A percentile compares a stretch with the other conserved stretches of the same genome.
These are phyloP conservation scores for Argyresthia albistria DNA, from an alignment of 2,888 invertebrate genomes.

Conservation along the genomic window DNA sequence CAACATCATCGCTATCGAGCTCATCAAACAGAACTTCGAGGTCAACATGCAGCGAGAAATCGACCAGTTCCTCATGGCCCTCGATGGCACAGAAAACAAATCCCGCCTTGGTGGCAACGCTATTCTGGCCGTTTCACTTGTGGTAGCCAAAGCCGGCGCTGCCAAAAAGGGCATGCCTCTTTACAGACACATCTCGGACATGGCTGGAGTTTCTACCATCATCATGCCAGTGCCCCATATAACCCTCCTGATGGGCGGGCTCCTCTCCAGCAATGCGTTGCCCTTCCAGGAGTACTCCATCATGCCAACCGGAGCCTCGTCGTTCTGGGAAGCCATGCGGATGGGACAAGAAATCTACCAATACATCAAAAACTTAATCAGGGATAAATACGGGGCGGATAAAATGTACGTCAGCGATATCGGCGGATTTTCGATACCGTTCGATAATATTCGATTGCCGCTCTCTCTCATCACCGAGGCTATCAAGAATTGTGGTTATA, in stretches of 20 bases:
- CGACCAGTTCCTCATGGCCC: constrained; percentile 87
- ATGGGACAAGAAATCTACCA: constrained; percentile 97
- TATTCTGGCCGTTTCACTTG: constrained; percentile 95
- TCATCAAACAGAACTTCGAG: constrained; percentile 84
- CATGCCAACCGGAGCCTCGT: constrained; percentile 90
- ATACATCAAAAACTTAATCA: constrained; percentile 91
- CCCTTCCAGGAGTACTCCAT: constrained; percentile 97
- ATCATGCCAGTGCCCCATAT: constrained; percentile 97
- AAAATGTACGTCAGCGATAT: constrained; percentile 95
- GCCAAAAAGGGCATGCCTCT: constrained; percentile 91
- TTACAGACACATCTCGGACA: constrained; percentile 94
- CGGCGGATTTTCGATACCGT: constrained; percentile 95
- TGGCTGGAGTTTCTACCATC: constrained; percentile 91
- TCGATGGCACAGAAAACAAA: constrained; percentile 98
- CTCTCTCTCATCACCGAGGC: constrained; percentile 78
- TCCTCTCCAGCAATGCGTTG: constrained; percentile 95
- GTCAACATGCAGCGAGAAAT: constrained; percentile 92
- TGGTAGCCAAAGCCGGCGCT: constrained; percentile 97
- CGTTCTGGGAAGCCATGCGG: constrained; percentile 96
- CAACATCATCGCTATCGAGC: constrained; percentile 81
- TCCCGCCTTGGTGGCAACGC: constrained; percentile 96
- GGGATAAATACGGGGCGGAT: constrained; percentile 91
- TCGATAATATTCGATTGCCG: neutral
- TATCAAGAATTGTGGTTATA: constrained; percentile 94
- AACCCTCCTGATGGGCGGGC: constrained; percentile 97